Conservation (phyloP, 92 coral and sea anemone genomes). For the Isaurus tuberculatus region DNA sequence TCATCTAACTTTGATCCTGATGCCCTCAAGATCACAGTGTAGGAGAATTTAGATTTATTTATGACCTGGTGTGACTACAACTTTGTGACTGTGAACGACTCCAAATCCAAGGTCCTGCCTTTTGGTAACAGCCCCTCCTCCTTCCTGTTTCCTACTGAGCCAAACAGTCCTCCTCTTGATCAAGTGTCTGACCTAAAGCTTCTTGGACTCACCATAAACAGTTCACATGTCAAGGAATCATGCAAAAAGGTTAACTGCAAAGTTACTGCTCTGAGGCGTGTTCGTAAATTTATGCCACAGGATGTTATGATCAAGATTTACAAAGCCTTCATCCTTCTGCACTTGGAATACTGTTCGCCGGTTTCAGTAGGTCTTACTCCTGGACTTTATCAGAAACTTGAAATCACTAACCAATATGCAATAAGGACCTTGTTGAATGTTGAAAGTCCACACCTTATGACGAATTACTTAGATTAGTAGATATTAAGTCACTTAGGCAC, state of each 20-base stretch:
- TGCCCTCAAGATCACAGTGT: conserved; percentile 1
- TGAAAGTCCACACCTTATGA: conserved; percentile 40
- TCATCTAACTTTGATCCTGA: background rate
- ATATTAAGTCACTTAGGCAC: conserved; percentile 16
- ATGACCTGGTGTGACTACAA: conserved; percentile 21
- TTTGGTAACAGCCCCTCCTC: conserved; percentile 6
- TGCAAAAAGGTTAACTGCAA: conserved; percentile 25
- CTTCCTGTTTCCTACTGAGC: conserved; percentile 14
- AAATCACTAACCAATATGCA: conserved; percentile 46
- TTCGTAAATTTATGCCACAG: conserved; percentile 30
- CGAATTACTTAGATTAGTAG: conserved; percentile 15
- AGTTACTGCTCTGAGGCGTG: conserved; percentile 32
- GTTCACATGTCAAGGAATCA: background rate
- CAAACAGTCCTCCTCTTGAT: conserved; percentile 17
- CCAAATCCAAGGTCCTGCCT: conserved; percentile 33
- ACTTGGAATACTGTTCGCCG: conserved; percentile 44
- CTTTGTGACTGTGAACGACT: conserved; percentile 6
- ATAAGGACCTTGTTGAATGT: conserved; percentile 29
- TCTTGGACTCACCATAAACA: conserved; percentile 17
- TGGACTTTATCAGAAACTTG: conserved; percentile 32
- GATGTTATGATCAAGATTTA: conserved; percentile 45
- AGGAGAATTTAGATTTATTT: conserved; percentile 17
- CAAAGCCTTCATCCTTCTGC: conserved; percentile 44
- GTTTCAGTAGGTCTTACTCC: conserved; percentile 21
- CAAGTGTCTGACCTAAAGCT: conserved; percentile 11